These are phyloP conservation scores for Trogon surrucura DNA, from an alignment of 2,113 vertebrate species.

Conservation along the genomic window DNA sequence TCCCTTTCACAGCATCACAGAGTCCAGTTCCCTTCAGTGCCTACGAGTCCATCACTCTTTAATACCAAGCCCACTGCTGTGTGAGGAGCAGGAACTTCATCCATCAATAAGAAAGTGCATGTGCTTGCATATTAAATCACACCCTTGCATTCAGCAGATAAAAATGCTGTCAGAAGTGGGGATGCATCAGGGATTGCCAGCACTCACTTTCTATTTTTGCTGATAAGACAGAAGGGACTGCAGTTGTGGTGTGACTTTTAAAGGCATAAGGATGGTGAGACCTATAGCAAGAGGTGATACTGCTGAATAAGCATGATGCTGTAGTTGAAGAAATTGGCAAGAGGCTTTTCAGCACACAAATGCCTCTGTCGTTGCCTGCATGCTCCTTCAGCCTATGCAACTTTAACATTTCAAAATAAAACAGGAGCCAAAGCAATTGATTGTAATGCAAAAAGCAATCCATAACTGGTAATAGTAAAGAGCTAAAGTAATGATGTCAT, in stretches of 20 bases:
- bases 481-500: not conserved
- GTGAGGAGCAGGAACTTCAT: not conserved
- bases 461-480: not conserved
- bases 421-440: not conserved
- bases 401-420: not conserved
- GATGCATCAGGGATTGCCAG: not conserved
- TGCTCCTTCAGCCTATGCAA: not conserved
- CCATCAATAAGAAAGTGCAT: not conserved
- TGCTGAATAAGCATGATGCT: not conserved
- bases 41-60: fast-evolving
- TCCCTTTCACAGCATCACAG: not conserved
- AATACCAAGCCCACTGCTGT: not conserved
- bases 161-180: not conserved
- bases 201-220: not conserved
- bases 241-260: not conserved
- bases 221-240: not conserved
- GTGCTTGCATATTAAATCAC: not conserved
- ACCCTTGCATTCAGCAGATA: not conserved
- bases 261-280: fast-evolving
- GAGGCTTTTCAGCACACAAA: not conserved
- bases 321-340: not conserved
- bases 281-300: not conserved
- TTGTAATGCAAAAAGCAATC: not conserved
- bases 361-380: not conserved
- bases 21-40: not conserved